Evolutionary conservation across 1,140 invertebrate genomes (phyloP).

Genomic region (Subanguina moxae): DNA sequence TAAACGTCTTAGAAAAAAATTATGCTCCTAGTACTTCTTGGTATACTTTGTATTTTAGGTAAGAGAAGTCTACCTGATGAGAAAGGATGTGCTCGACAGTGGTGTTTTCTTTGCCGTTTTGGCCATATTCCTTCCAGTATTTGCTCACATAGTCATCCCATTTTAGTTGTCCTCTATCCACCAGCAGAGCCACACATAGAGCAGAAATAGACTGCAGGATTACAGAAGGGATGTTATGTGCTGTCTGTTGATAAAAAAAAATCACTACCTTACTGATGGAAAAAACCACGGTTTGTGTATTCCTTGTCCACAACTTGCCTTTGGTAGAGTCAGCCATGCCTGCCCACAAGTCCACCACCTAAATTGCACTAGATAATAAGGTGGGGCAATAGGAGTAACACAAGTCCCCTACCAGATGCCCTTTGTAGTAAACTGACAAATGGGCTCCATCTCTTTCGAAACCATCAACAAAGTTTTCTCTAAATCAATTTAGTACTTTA

Average conservation of each 20-base stretch:
- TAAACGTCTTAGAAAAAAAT: too few relatives aligned
- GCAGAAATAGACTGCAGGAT: slow-evolving; percentile 18
- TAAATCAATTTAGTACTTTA: slow-evolving; percentile 14
- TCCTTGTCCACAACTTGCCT: slow-evolving; percentile 33
- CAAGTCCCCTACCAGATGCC: slow-evolving; percentile 52
- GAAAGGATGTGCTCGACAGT: slow-evolving; percentile 60
- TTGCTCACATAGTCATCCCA: slow-evolving; percentile 58
- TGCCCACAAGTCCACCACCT: slow-evolving; percentile 56
- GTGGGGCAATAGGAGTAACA: too few relatives aligned
- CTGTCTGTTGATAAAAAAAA: too few relatives aligned
- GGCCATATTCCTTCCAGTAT: slow-evolving; percentile 62
- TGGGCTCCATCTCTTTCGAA: slow-evolving; percentile 53
- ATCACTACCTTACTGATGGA: slow-evolving; percentile 44
- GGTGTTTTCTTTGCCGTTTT: slow-evolving; percentile 60
- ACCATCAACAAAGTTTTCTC: slow-evolving; percentile 43
- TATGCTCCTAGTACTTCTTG: too few relatives aligned
- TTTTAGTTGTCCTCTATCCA: slow-evolving; percentile 60
- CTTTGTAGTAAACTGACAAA: slow-evolving; percentile 55
- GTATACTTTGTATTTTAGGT: slow-evolving; percentile 8
- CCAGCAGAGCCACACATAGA: slow-evolving; percentile 57
- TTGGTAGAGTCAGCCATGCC: slow-evolving; percentile 57
- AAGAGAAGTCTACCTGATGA: slow-evolving; percentile 56
- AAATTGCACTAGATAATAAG: too few relatives aligned
- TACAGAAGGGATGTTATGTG: background rate
- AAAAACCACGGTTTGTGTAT: slow-evolving; percentile 46